Evolutionary conservation across 1,140 invertebrate species (phyloP).

Genomic region (Homalodisca vitripennis): DNA sequence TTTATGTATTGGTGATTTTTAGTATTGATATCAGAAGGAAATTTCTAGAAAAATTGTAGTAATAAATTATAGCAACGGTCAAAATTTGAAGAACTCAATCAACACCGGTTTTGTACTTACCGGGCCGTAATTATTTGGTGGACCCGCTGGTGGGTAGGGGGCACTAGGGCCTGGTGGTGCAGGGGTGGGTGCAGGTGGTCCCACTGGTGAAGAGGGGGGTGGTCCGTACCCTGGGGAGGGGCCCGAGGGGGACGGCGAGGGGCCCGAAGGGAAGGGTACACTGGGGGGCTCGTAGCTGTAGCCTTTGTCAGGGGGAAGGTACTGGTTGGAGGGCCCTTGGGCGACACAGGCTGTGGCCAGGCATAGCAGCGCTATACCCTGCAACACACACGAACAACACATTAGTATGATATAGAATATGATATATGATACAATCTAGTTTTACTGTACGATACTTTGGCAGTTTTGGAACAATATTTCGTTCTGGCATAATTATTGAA

Average conservation of each 20-base stretch:
- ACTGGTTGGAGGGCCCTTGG: conserved; percentile 26
- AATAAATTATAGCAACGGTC: too few species aligned
- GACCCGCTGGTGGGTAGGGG: conserved; percentile 1
- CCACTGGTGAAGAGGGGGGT: conserved; percentile 42
- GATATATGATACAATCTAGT: too few species aligned
- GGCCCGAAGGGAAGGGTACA: conserved; percentile 53
- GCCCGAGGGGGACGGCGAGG: not conserved
- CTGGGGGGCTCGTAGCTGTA: conserved; percentile 59
- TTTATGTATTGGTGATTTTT: too few species aligned
- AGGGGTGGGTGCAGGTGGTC: conserved; percentile 32
- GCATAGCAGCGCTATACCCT: conserved; percentile 25
- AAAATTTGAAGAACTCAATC: too few species aligned
- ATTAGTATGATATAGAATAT: too few species aligned
- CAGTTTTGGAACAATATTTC: too few species aligned
- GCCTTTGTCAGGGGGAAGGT: conserved; percentile 49
- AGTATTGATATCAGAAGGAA: too few species aligned
- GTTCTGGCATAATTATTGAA: too few species aligned
- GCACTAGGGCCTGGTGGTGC: conserved; percentile 40
- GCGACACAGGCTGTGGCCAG: not conserved
- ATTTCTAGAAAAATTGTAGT: too few species aligned
- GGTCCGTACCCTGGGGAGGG: conserved; percentile 26
- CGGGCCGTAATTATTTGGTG: not conserved
- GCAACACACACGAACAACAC: too few species aligned
- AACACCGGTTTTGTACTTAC: too few species aligned
- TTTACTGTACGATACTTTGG: too few species aligned